phyloP scores from a whole-genome alignment of 2,797 vertebrate species.

The Aselliscus stoliczkanus region DNA sequence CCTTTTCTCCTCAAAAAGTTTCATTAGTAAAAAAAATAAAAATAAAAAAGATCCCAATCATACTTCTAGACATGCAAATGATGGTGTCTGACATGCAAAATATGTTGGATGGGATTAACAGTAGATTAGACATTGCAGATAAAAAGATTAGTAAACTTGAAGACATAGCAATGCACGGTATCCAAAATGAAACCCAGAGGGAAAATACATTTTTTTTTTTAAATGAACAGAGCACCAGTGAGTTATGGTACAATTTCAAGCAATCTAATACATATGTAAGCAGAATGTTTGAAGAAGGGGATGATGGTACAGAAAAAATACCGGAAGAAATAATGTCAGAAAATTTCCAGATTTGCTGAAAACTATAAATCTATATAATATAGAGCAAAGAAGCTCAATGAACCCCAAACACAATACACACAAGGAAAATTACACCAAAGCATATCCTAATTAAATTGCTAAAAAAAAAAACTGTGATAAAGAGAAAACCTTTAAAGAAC shows the following conservation, averaged over 20 bases:
- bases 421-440: background rate
- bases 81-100: background rate
- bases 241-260: background rate
- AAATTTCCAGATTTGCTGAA: background rate
- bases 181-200: background rate
- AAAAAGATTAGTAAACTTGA: background rate
- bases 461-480: background rate
- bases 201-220: background rate
- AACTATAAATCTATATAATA: background rate
- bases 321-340: background rate
- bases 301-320: background rate
- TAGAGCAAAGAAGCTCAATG: background rate
- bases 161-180: background rate
- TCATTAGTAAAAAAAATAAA: no score
- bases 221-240: background rate
- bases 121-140: background rate
- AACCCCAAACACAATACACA: background rate
- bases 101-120: background rate
- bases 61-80: background rate
- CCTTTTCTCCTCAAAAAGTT: no score
- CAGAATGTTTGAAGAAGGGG: background rate
- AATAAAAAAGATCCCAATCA: no score
- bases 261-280: background rate
- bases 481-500: background rate
- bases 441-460: background rate